Base-by-base conservation (phyloP, 2,797 vertebrate genomes). In the Myotis pilosus region DNA sequence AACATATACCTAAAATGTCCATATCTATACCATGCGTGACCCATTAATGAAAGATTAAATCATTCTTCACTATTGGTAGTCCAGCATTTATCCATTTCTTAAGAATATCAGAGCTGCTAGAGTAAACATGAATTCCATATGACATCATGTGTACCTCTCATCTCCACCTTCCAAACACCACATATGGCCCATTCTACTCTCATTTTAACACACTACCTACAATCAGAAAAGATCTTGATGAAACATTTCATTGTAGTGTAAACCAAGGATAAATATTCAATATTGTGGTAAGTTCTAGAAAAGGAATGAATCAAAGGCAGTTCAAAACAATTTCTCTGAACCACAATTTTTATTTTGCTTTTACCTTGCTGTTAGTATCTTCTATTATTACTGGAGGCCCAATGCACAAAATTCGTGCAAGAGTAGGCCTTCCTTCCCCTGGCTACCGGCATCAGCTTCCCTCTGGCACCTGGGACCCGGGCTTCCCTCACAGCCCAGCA, bases 211-310 rank as follows among this genome's bases (percentile, higher is more conserved):
- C 28, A 69, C 15, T 87, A 68, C 10, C 60, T 55, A 87, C 3
- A 91, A 69, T 49, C n/a, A 84, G 69, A 66, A 89, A 88, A 80
- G 4, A 89, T 41, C 30, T 76, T 87, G 64, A 93, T 0, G 57
- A 51, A 95, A 94, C 10, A 92, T 68, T 25, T 79, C 15, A 44
- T 36, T 76, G 79, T 69, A 87, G 16, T 51, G 49, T 66, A 87
- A 82, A 79, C 15, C 36, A 53, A 57, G 19, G 38, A 89, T n/a
- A 93, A 91, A 83, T 66, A 94, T 33, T 69, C 36, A n/a, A 86
- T 44, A 94, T 1, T 53, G n/a, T 78, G 47, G 86, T 68, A 38
- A 94, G 94, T 94, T 96, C 47, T 57, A 89, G n/a, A 69, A 89
- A 41, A 80, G 5, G 23, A 88, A 95, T 80, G 20, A 94, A 87